Base-by-base conservation (phyloP, 2,888 invertebrate species). In the Lepetodrilus schrolli region DNA sequence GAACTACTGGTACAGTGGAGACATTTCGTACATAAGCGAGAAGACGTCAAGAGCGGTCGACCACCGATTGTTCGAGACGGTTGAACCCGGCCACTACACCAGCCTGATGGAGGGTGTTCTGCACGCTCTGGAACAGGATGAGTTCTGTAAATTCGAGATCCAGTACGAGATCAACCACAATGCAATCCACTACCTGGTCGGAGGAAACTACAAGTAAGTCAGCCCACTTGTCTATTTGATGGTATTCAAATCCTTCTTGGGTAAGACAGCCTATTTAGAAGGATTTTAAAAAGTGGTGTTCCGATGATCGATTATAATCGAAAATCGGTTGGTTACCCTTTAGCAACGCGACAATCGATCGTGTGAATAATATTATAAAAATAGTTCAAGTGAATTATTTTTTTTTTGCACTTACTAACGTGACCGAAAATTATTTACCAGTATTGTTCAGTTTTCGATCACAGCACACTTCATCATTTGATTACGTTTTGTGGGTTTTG, bases 91-190 rank as follows among this genome's bases (percentile, higher is more conserved):
- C 1, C 49, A 71, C n/a, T 13, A 73, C 30, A 78, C 78, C 1
- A 49, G 74, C 13, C 70, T 80, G 17, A 66, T 74, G 21, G 75
- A 80, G 37, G 38, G 69, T 8, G 70, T 80, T 23, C 74, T 80
- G 17, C 69, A 78, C 65, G 80, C 80, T 13, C 68, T 80, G n/a
- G 78, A 80, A 30, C 75, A 78, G 23, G 75, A 75, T 43, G 75
- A 77, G 36, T 78, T 76, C 73, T 80, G 80, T 48, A 75, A 76
- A 66, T 80, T 80, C 65, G 80, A 78, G 71, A 75, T 77, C 30
- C 80, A 80, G 78, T 74, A 76, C 21, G 80, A 80, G 43, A 71
- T 80, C 1, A 74, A 74, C 21, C 80, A 80, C 77, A 80, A 78
- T 70, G 70, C 77, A 26, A 80, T 80, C 72, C 80, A 80, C 73